These are phyloP conservation scores for Hydractinia echinata DNA, from an alignment of 30 jellyfish, hydroid and myxozoan species.

Conservation along the genomic window DNA sequence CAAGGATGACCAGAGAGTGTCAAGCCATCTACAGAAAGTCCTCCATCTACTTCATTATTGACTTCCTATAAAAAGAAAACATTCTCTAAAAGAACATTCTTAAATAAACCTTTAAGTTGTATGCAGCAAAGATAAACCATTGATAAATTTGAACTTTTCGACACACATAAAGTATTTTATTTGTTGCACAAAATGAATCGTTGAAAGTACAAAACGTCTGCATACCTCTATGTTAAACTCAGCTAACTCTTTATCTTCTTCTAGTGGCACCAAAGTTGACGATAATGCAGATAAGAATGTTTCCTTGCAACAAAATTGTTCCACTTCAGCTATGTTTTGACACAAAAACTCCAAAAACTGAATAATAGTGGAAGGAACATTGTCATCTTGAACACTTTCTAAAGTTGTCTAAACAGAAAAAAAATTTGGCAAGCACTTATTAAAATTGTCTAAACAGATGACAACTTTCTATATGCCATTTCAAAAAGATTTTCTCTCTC, in stretches of 20 bases:
- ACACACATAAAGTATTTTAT: too few relatives aligned
- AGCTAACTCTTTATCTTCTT: slow-evolving; percentile 42
- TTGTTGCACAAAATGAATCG: too few relatives aligned
- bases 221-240: slow-evolving; percentile 33
- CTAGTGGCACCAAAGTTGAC: slow-evolving; percentile 77
- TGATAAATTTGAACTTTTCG: too few relatives aligned
- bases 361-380: slow-evolving; percentile 46
- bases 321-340: slow-evolving; percentile 46
- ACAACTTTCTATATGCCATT: background rate
- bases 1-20: slow-evolving; percentile 68
- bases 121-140: too few relatives aligned
- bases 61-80: slow-evolving; percentile 3
- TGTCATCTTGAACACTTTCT: background rate
- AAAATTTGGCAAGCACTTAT: background rate
- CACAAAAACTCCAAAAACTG: slow-evolving; percentile 72
- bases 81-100: too few relatives aligned
- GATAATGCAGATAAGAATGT: slow-evolving; percentile 47
- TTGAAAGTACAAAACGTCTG: too few relatives aligned
- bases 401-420: background rate
- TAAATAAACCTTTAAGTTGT: too few relatives aligned
- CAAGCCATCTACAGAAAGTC: slow-evolving; percentile 26
- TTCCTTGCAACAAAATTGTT: slow-evolving; percentile 55
- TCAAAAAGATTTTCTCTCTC: background rate
- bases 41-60: slow-evolving; percentile 31
- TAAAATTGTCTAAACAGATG: background rate